Percentiles rank a stretch among this genome's conserved stretches.
Evolutionary conservation across 2,888 invertebrate genomes (phyloP).

Genomic region (Cantharis lateralis): DNA sequence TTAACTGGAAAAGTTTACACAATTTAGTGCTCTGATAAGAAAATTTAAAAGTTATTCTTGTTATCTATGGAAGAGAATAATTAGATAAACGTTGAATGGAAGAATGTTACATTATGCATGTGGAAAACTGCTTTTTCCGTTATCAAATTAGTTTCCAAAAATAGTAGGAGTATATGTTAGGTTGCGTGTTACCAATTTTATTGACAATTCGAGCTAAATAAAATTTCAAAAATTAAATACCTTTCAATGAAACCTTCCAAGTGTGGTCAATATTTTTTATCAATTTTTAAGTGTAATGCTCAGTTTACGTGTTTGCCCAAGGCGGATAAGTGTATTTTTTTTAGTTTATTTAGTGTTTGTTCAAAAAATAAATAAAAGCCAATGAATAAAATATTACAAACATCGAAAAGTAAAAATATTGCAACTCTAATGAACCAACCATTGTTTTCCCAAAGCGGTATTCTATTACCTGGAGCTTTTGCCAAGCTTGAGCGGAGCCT

Average conservation of each 20-base stretch:
- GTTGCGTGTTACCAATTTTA: neutral
- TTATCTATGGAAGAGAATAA: neutral
- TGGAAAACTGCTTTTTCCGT: neutral
- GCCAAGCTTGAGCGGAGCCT: neutral
- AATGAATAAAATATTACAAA: neutral
- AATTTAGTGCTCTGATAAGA: slow-evolving; percentile 18
- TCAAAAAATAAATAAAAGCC: neutral
- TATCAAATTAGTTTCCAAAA: neutral
- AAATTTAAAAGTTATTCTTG: slow-evolving; percentile 12
- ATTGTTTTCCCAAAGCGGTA: neutral
- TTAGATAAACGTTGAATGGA: neutral
- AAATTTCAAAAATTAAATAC: neutral
- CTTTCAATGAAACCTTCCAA: neutral
- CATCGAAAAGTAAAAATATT: neutral
- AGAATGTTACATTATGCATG: neutral
- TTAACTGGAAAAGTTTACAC: slow-evolving; percentile 16
- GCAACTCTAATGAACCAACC: neutral
- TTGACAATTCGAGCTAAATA: neutral
- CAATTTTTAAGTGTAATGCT: neutral
- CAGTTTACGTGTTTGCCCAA: neutral
- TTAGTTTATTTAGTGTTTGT: neutral
- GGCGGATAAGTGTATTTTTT: neutral
- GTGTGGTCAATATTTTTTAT: neutral
- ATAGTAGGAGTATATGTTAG: too few species aligned
- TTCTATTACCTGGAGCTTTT: neutral